These are phyloP conservation scores for Actinia equina DNA, from an alignment of 64 coral and sea anemone genomes.

Conservation along the genomic window DNA sequence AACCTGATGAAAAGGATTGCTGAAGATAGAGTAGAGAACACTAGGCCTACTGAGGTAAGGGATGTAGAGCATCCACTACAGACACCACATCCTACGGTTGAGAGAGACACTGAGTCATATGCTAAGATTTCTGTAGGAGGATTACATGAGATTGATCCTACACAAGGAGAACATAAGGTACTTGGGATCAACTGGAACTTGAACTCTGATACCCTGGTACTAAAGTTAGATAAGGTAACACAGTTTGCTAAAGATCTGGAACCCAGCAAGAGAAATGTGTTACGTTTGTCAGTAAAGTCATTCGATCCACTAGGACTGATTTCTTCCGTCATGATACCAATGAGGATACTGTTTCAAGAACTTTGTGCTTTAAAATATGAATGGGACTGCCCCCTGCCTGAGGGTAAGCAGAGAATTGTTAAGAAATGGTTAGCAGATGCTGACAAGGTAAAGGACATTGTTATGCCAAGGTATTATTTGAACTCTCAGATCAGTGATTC, in stretches of 20 bases:
- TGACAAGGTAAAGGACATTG: background rate
- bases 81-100: background rate
- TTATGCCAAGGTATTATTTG: background rate
- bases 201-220: slow-evolving; percentile 10
- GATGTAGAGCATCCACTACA: background rate
- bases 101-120: slow-evolving; percentile 29
- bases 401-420: slow-evolving; percentile 42
- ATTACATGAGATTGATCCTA: slow-evolving; percentile 49
- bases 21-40: background rate
- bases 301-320: slow-evolving; percentile 67
- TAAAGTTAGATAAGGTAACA: slow-evolving; percentile 26
- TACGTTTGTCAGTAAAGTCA: slow-evolving; percentile 45
- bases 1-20: background rate
- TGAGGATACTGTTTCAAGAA: slow-evolving; percentile 68
- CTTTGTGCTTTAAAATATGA: background rate
- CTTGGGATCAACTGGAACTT: slow-evolving; percentile 55
- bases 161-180: slow-evolving; percentile 52
- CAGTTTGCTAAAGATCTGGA: slow-evolving; percentile 22
- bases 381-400: slow-evolving; percentile 41
- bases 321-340: slow-evolving; percentile 35
- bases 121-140: slow-evolving; percentile 58
- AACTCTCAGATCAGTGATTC: slow-evolving; percentile 2
- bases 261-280: slow-evolving; percentile 53
- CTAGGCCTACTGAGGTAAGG: background rate
- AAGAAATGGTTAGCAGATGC: background rate